Evolutionary conservation across 53 echinoderm and acorn worm genomes (phyloP).

Genomic region (Zoroaster sp.): DNA sequence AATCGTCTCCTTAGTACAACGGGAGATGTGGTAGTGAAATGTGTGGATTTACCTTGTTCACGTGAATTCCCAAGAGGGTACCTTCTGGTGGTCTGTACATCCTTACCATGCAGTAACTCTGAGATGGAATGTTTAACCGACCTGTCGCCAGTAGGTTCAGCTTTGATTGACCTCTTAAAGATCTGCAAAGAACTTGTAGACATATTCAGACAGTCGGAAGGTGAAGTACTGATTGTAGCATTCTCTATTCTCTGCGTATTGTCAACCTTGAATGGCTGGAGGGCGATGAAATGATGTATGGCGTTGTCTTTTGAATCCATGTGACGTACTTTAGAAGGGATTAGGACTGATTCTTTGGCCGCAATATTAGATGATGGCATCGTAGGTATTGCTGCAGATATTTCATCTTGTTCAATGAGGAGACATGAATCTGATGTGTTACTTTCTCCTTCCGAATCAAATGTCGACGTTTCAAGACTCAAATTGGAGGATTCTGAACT

Average conservation of each 20-base stretch:
- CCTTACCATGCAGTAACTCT: neutral
- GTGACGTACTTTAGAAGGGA: neutral
- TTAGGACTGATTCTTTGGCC: neutral
- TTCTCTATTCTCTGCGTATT: neutral
- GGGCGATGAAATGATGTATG: neutral
- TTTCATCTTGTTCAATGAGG: neutral
- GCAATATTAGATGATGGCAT: neutral
- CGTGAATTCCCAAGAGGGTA: neutral
- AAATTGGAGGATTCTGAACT: neutral
- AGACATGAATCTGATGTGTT: neutral
- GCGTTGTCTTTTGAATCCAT: neutral
- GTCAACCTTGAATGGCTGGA: neutral
- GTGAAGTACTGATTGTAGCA: neutral
- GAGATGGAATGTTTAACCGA: neutral
- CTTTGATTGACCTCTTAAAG: slow-evolving; percentile 33
- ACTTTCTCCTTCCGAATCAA: neutral
- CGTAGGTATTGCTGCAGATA: neutral
- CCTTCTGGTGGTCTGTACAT: neutral
- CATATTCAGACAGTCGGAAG: neutral
- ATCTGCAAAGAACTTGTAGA: slow-evolving; percentile 35
- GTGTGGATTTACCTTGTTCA: neutral
- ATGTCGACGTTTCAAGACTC: neutral
- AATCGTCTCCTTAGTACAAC: slow-evolving; percentile 18
- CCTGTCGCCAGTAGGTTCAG: neutral
- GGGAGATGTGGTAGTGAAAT: neutral